phyloP scores from a whole-genome alignment of 2,888 invertebrate species.

The Athalia rosae region DNA sequence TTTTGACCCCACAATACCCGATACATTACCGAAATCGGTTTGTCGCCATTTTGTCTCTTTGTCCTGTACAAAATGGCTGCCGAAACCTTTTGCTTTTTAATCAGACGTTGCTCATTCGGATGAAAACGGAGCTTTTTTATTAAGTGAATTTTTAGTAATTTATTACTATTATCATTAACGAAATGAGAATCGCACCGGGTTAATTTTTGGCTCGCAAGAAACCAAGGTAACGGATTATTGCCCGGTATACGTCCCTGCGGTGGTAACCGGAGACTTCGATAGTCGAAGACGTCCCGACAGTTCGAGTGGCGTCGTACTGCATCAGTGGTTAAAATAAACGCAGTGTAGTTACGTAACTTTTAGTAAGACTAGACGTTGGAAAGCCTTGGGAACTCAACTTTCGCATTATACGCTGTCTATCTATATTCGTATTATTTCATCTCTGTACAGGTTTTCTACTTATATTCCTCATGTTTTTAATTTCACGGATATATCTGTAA shows the following conservation, averaged over 20 bases:
- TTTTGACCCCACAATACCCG: too few species aligned
- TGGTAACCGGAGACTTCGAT: constrained; percentile 31
- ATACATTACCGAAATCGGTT: too few species aligned
- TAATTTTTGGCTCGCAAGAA: not conserved
- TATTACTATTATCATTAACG: too few species aligned
- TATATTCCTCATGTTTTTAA: too few species aligned
- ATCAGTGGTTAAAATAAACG: constrained; percentile 32
- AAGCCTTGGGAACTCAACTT: constrained; percentile 42
- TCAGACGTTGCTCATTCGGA: too few species aligned
- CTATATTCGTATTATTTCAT: too few species aligned
- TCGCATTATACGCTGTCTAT: not conserved
- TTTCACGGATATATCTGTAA: not conserved
- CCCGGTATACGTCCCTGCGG: not conserved
- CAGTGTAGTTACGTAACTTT: constrained; percentile 16
- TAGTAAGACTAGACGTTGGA: constrained; percentile 41
- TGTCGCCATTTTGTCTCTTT: too few species aligned
- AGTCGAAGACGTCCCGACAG: constrained; percentile 13
- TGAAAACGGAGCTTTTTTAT: not conserved
- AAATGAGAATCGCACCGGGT: not conserved
- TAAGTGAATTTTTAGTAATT: too few species aligned
- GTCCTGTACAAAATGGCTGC: too few species aligned
- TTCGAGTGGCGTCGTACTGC: too few species aligned
- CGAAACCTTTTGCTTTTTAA: too few species aligned
- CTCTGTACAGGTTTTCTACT: too few species aligned
- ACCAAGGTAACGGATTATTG: constrained; percentile 29